Percentiles rank a stretch among this genome's conserved stretches.
Conservation (phyloP, 1,140 invertebrate genomes). For the Drosophila cardini region DNA sequence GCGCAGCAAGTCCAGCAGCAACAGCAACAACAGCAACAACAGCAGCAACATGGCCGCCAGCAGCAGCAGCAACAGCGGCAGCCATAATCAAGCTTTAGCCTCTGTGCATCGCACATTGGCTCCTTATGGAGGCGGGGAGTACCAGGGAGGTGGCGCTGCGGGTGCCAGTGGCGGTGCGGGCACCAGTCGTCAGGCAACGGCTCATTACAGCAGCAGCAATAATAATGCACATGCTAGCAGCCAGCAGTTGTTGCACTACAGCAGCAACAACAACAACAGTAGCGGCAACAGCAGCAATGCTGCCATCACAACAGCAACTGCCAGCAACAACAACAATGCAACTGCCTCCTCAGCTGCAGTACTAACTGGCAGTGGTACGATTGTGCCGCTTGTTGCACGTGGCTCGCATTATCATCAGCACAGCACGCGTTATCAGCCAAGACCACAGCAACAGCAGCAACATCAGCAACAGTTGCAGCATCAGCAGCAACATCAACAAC, state of each 20-base stretch:
- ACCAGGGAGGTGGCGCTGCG: too few species aligned
- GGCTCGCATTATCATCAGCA: conserved; percentile 63
- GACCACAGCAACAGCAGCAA: conserved; percentile 43
- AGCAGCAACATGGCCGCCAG: conserved; percentile 31
- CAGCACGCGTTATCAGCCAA: conserved; percentile 50
- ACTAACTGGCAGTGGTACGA: conserved; percentile 67
- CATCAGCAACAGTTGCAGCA: conserved; percentile 39
- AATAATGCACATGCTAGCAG: conserved; percentile 65
- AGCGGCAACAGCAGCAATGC: conserved; percentile 33
- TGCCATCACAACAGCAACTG: conserved; percentile 50
- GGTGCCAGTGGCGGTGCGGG: conserved; percentile 44
- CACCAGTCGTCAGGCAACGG: conserved; percentile 60
- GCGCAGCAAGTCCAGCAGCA: conserved; percentile 67
- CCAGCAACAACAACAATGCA: conserved; percentile 55
- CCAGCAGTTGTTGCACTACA: conserved; percentile 61
- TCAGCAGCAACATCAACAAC: conserved; percentile 34
- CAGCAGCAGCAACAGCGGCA: conserved; percentile 31
- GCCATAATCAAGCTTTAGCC: conserved; percentile 51
- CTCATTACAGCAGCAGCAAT: conserved; percentile 61
- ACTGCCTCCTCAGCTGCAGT: conserved; percentile 70
- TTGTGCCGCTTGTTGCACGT: conserved; percentile 67
- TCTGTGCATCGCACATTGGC: conserved; percentile 54
- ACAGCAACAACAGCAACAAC: conserved; percentile 11
- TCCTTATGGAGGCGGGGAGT: conserved; percentile 44
- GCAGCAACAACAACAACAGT: conserved; percentile 58